Evolutionary conservation across 2,113 vertebrate genomes (phyloP), one percentile per base, ranked within the genome.

Genomic region (Anolis carolinensis): DNA sequence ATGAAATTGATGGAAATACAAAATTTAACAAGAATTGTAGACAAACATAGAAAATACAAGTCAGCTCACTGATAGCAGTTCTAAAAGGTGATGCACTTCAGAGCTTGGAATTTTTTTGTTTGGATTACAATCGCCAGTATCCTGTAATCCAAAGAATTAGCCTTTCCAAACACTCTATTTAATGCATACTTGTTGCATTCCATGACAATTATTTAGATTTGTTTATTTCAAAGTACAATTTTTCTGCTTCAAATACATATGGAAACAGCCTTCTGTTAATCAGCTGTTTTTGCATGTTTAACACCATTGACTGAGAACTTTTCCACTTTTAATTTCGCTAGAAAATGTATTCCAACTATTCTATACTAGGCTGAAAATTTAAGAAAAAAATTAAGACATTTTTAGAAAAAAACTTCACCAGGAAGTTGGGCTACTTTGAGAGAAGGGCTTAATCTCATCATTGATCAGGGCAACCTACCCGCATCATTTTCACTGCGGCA

Each of bases 401-500:
- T 27, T 21, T 1, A 27, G 32, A 39, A 74, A 39, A 74, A 91
- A 94, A 30, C 32, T 82, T 88, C 79, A 89, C 85, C 88, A 94
- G 94, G 95, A 95, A 94, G 80, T 92, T 93, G 62, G 89, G 87
- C 55, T 90, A 86, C 81, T 83, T 92, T 50, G 86, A 87, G 65
- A 90, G 90, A 85, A 81, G 79, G 84, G 89, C 81, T 92, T 59
- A 55, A 7, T 83, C 93, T 92, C 91, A 75, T 72, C 65, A 63
- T 63, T 90, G 91, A 92, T 90, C 91, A 94, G 92, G 90, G 0
- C 23, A 86, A 71, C 13, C 79, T 90, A 86, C 63, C 90, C 93
- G 93, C 94, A 93, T 95, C 90, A 11, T 90, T 95, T 96, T 95
- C 95, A 93, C 83, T 78, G 34, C 23, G 85, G 89, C 83, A 59